Conservation (phyloP, 2,113 vertebrate genomes). For the Oncorhynchus nerka region DNA sequence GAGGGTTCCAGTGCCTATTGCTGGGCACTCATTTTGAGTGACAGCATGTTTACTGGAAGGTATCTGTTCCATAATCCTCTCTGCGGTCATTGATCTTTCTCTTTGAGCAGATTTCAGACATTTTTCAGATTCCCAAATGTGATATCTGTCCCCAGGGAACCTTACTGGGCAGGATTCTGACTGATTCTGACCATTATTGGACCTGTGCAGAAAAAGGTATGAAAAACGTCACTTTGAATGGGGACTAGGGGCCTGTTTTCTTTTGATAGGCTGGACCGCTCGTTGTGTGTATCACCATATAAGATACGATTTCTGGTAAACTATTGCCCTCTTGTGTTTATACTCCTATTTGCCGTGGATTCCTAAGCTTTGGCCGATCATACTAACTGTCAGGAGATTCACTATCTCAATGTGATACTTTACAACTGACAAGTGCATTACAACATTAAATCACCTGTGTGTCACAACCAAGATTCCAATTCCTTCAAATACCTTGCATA, state of each 20-base stretch:
- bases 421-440: conserved; percentile 38
- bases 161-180: conserved; percentile 19
- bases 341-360: conserved; percentile 40
- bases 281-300: conserved; percentile 11
- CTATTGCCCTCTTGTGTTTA: conserved; percentile 78
- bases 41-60: conserved; percentile 41
- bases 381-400: conserved; percentile 20
- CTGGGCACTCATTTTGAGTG: conserved; percentile 45
- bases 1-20: conserved; percentile 21
- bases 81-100: conserved; percentile 42
- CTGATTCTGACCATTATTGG: conserved; percentile 6
- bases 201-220: conserved; percentile 19
- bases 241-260: conserved; percentile 1
- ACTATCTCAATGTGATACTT: conserved; percentile 47
- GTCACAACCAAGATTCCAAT: conserved; percentile 36
- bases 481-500: conserved; percentile 22
- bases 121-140: conserved; percentile 25
- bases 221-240: conserved; percentile 24
- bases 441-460: conserved; percentile 49
- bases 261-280: conserved; percentile 36
- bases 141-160: conserved; percentile 35
- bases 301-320: conserved; percentile 60
- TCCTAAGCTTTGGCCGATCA: conserved; percentile 5
- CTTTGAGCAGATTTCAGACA: conserved; percentile 30
- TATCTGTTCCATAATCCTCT: conserved; percentile 43